These are phyloP conservation scores for Rousettus madagascariensis DNA, from an alignment of 2,797 vertebrate genomes.

Conservation along the genomic window DNA sequence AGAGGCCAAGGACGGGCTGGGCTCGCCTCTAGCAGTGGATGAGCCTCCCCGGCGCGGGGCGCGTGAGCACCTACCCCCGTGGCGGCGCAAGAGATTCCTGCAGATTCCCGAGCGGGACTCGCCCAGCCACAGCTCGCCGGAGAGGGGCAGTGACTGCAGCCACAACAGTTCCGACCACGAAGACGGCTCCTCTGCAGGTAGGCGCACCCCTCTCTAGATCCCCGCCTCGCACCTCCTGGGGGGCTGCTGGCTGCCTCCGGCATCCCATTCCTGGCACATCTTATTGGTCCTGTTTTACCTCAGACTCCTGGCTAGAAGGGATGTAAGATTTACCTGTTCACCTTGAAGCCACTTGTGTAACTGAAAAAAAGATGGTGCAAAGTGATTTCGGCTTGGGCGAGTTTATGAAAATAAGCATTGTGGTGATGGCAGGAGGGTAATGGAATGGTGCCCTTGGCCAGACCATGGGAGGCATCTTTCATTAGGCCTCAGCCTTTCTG, in stretches of 20 bases:
- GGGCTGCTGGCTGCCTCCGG: background rate
- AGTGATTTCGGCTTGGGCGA: background rate
- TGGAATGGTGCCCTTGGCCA: background rate
- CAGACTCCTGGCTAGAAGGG: background rate
- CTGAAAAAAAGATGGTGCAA: background rate
- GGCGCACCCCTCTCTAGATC: background rate
- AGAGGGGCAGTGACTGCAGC: conserved; percentile 89
- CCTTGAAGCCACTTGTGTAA: conserved; percentile 41
- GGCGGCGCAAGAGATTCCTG: conserved; percentile 72
- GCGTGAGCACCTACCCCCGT: conserved; percentile 54
- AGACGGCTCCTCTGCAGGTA: conserved; percentile 91
- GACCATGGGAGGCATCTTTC: background rate
- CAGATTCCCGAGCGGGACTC: conserved; percentile 73
- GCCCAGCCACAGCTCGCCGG: conserved; percentile 89
- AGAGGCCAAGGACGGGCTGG: conserved; percentile 78
- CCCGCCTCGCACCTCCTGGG: background rate
- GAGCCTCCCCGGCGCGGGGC: conserved; percentile 31
- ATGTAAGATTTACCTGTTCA: background rate
- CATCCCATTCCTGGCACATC: background rate
- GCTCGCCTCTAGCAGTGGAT: conserved; percentile 36
- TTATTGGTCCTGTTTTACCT: background rate
- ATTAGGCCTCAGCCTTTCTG: background rate
- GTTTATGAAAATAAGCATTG: background rate
- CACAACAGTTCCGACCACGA: conserved; percentile 92
- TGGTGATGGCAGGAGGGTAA: background rate